Conservation (phyloP, 2,113 vertebrate genomes). For the Nothocercus julius region DNA sequence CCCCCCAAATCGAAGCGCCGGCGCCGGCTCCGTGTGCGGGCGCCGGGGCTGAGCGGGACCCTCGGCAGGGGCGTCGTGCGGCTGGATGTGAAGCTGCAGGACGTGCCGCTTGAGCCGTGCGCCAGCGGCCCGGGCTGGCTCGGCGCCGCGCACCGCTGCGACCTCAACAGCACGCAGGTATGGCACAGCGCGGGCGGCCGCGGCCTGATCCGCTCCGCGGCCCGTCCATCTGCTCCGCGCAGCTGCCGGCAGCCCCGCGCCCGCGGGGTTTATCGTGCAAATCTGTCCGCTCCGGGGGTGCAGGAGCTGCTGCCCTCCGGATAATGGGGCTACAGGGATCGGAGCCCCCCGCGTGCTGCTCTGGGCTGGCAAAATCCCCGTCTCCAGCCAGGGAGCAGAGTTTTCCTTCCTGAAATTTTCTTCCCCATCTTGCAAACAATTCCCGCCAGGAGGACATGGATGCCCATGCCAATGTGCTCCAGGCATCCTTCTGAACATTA, state of each 20-base stretch:
- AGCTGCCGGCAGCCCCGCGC: not conserved
- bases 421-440: rapidly evolving
- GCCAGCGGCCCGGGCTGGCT: constrained; percentile 86
- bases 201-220: constrained; percentile 27
- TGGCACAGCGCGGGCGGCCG: rapidly evolving
- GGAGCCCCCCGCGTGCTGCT: no score
- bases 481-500: not conserved
- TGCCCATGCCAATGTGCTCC: rapidly evolving
- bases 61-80: constrained; percentile 87
- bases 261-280: constrained; percentile 61
- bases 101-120: constrained; percentile 90
- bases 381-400: no score
- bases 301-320: no score
- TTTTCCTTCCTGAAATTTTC: not conserved
- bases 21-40: not conserved
- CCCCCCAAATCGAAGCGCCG: no score
- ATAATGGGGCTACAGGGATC: no score
- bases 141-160: constrained; percentile 89
- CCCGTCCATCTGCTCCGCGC: constrained; percentile 51
- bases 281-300: not conserved
- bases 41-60: not conserved
- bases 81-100: constrained; percentile 89
- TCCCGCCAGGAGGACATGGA: not conserved
- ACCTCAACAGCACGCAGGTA: constrained; percentile 96
- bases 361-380: no score